Base-by-base conservation (phyloP, 2,888 invertebrate species). In the Pseudolycoriella hygida region DNA sequence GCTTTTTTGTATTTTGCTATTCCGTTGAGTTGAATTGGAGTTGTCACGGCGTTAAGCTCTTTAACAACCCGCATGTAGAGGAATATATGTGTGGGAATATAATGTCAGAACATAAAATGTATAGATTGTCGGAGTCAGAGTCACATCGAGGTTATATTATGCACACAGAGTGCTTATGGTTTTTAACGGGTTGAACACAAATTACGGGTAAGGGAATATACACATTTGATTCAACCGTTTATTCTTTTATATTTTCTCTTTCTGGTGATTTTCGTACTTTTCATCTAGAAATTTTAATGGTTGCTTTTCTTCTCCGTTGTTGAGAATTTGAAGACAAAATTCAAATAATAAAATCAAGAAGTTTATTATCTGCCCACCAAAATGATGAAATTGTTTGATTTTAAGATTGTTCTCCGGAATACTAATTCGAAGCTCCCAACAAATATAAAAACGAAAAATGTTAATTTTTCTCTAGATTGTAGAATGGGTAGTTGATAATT, bases 161-260 rank as follows among this genome's bases (percentile, higher is more conserved):
- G 40, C 17, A 17, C 17, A 40, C 19, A 40, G 6, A 11, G 40
- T 40, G 18, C 40, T 40, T 17, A 40, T 40, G 40, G 40, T 17
- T 40, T 40, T 40, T 40, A 40, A 40, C 40, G 40, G 19, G 40
- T 40, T 39, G 39, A 40, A 40, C 40, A 40, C 18, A 40, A 40
- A 40, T 40, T 40, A 18, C 19, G 19, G 40, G 40, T 10, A 19
- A 11, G 19, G 18, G 40, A 40, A n/a, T 18, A 18, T 18, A 40
- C 17, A 17, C 11, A 39, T 37, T 37, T 15, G 15, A 14, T 38
- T 10, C 14, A 14, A 14, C 15, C 15, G 34, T 34, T 34, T 12
- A 14, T 34, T 34, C 15, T 34, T 34, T 34, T 34, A 14, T 34
- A 4, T 34, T 14, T 34, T 34, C 15, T 34, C 15, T 34, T 25